Conservation (phyloP, 2,888 invertebrate species). For the Clusia tigrina region DNA sequence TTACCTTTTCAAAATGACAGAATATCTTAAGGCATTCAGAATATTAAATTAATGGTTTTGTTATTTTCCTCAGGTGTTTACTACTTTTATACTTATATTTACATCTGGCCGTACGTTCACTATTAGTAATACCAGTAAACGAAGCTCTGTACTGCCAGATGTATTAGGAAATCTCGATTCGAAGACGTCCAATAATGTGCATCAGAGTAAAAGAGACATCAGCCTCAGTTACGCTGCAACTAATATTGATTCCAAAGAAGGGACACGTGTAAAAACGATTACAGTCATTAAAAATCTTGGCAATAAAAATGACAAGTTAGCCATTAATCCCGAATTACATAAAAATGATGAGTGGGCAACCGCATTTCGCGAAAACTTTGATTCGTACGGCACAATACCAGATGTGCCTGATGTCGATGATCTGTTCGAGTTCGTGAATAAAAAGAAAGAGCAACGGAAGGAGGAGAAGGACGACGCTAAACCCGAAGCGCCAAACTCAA, state of each 20-base stretch:
- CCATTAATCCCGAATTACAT: slow-evolving; percentile 57
- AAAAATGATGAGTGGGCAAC: slow-evolving; percentile 59
- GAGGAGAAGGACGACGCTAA: slow-evolving; percentile 22
- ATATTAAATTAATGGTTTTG: neutral
- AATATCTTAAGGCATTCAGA: neutral
- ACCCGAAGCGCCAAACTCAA: slow-evolving; percentile 6
- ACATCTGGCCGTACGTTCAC: neutral
- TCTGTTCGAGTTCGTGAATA: slow-evolving; percentile 58
- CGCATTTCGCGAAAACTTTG: slow-evolving; percentile 61
- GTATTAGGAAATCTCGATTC: neutral
- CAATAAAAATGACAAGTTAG: slow-evolving; percentile 42
- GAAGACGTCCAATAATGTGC: slow-evolving; percentile 19
- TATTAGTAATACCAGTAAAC: neutral
- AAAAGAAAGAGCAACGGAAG: slow-evolving; percentile 41
- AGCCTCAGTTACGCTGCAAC: slow-evolving; percentile 64
- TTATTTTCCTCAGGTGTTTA: slow-evolving; percentile 14
- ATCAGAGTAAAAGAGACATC: slow-evolving; percentile 58
- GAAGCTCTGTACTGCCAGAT: no score
- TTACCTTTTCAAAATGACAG: no score
- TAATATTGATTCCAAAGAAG: slow-evolving; percentile 61
- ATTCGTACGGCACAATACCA: slow-evolving; percentile 57
- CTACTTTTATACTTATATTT: slow-evolving; percentile 1
- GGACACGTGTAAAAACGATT: slow-evolving; percentile 62
- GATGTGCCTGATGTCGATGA: slow-evolving; percentile 62
- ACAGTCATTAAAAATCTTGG: slow-evolving; percentile 61